These are phyloP conservation scores for Helarctos malayanus DNA, from an alignment of 2,797 vertebrate genomes.

Conservation along the genomic window DNA sequence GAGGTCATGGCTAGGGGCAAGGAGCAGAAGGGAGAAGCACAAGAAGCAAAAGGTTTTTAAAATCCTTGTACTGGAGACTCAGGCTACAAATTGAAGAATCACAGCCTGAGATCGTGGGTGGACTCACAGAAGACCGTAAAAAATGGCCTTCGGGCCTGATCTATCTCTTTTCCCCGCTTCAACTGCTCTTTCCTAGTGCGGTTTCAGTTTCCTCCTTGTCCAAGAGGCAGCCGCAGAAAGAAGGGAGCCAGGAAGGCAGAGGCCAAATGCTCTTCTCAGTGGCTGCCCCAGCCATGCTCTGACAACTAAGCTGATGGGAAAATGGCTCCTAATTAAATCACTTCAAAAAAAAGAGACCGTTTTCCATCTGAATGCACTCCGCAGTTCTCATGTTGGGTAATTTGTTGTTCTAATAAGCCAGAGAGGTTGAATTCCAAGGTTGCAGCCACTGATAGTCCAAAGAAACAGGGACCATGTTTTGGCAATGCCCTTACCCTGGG, in stretches of 20 bases:
- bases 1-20: not conserved
- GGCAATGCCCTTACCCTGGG: not conserved
- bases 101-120: not conserved
- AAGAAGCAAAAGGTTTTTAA: not conserved
- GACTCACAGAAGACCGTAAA: not conserved
- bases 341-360: slow-evolving; percentile 62
- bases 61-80: not conserved
- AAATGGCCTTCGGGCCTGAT: not conserved
- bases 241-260: not conserved
- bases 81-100: not conserved
- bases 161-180: not conserved
- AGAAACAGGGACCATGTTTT: not conserved
- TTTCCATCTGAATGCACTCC: slow-evolving; percentile 67
- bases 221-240: not conserved
- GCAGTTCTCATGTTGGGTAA: slow-evolving; percentile 46
- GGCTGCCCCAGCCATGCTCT: slow-evolving; percentile 1
- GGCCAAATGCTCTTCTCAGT: not conserved
- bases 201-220: not conserved
- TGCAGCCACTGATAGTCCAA: not conserved
- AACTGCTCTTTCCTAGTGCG: not conserved
- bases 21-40: not conserved
- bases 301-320: slow-evolving; percentile 59
- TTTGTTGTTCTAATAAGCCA: slow-evolving; percentile 76
- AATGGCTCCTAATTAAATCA: slow-evolving; percentile 77
- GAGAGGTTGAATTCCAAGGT: slow-evolving; percentile 74